phyloP scores from a whole-genome alignment of 2,113 vertebrate species.

The Zosterops borbonicus region DNA sequence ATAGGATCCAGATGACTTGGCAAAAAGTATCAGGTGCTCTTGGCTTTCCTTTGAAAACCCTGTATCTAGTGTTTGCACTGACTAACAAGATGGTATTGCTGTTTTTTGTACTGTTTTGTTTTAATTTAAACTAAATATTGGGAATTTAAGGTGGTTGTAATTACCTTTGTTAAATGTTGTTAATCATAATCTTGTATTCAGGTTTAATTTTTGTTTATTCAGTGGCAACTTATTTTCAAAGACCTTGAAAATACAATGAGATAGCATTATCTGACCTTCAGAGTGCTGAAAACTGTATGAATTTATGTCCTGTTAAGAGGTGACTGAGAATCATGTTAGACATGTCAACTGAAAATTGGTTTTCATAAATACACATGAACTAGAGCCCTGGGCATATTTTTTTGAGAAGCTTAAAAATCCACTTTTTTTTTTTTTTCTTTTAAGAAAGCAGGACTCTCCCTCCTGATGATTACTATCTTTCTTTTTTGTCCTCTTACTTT shows the following conservation, averaged over 20 bases:
- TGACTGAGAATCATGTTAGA: slow-evolving; percentile 67
- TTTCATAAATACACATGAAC: slow-evolving; percentile 22
- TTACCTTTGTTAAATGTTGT: slow-evolving; percentile 76
- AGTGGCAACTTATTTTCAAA: slow-evolving; percentile 71
- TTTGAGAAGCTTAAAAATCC: slow-evolving; percentile 62
- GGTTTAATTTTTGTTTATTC: slow-evolving; percentile 75
- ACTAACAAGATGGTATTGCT: slow-evolving; percentile 80
- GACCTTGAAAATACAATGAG: slow-evolving; percentile 71
- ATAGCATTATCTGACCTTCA: slow-evolving; percentile 75
- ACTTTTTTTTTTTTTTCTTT: not conserved
- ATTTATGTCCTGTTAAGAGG: slow-evolving; percentile 71
- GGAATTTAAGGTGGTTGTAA: slow-evolving; percentile 64
- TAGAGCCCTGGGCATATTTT: slow-evolving; percentile 58
- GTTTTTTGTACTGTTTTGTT: slow-evolving; percentile 65
- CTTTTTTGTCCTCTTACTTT: slow-evolving; percentile 62
- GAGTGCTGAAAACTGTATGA: slow-evolving; percentile 65
- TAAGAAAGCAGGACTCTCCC: slow-evolving; percentile 68
- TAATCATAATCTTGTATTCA: slow-evolving; percentile 75
- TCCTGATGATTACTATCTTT: slow-evolving; percentile 60
- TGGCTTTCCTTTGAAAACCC: slow-evolving; percentile 78
- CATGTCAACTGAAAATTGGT: slow-evolving; percentile 59
- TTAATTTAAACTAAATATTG: slow-evolving; percentile 77
- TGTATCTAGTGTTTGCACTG: slow-evolving; percentile 82
- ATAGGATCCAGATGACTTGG: slow-evolving; percentile 77
- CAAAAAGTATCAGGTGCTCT: slow-evolving; percentile 81